Base-by-base conservation (phyloP, 2,888 invertebrate genomes). In the Netelia melanura region DNA sequence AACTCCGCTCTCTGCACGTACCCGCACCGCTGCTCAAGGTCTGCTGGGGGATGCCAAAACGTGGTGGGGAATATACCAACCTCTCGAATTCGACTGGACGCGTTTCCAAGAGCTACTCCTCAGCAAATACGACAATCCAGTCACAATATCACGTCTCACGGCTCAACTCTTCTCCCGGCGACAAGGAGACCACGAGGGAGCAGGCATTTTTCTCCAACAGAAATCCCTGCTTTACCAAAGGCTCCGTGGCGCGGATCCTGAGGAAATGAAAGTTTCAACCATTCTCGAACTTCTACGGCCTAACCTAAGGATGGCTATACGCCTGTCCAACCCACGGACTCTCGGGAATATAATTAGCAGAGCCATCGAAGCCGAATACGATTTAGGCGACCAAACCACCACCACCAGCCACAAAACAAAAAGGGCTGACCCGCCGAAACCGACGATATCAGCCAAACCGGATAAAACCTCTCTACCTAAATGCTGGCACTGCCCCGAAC, bases 331-430 rank as follows among this genome's bases (percentile, higher is more conserved):
- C 2, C 74, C 74, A 0, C 62, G 14, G 1, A 44, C 62, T 8
- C 30, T 52, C 0, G n/a, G 48, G 0, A 1, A 14, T 1, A 2
- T 62, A 2, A 30, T 74, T 0, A 25, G 48, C 9, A 74, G 30
- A 25, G 74, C 62, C 0, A 74, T 62, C 10, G 30, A 74, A 14
- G 62, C 74, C 6, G 62, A 74, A 14, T 74, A 74, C 2, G 74
- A 74, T 5, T 17, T 62, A 0, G 74, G 14, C 1, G 74, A 58
- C 23, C 25, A 38, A 25, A 25, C 38, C 5, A 3, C 23, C 9
- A 25, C 38, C 5, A 3, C 23, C 9, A 1, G 1, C 17, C 23
- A 9, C 1, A 2, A 21, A 1, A 17, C 43, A 48, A 44, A 23
- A 44, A 23, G 1, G 6, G 43, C 21, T 2, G 23, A 21, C 11